A percentile compares a stretch with the other conserved stretches of the same genome.
Conservation (phyloP, 2,888 invertebrate genomes). For the Cataglyphis cursor region DNA sequence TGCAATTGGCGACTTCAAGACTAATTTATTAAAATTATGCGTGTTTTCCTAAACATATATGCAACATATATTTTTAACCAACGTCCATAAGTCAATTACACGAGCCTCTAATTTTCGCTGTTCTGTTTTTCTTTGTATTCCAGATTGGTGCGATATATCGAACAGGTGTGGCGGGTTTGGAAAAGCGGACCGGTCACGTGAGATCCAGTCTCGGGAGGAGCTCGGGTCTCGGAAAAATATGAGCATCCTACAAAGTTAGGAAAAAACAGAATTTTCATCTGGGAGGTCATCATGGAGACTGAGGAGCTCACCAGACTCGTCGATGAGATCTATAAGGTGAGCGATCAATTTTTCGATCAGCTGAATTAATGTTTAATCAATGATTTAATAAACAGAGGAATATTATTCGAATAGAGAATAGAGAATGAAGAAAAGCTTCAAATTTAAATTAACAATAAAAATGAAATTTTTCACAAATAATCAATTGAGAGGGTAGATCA, state of each 20-base stretch:
- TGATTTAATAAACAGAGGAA: not conserved
- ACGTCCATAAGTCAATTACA: not conserved
- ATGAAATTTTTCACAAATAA: not conserved
- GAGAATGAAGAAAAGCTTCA: not conserved
- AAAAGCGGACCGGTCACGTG: conserved; percentile 80
- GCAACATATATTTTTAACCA: not conserved
- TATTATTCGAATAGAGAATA: not conserved
- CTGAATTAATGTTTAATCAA: conserved; percentile 6
- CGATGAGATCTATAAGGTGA: conserved; percentile 96
- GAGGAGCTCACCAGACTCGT: conserved; percentile 96
- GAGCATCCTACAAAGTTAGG: conserved; percentile 82
- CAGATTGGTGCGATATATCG: conserved; percentile 57
- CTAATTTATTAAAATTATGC: not conserved
- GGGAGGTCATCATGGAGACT: conserved; percentile 90
- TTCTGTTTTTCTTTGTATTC: conserved; percentile 40
- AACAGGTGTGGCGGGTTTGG: conserved; percentile 58
- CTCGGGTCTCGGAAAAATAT: conserved; percentile 78
- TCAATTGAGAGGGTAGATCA: not conserved
- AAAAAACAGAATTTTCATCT: conserved; percentile 71
- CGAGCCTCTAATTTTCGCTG: not conserved
- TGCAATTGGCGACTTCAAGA: not conserved
- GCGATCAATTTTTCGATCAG: conserved; percentile 14
- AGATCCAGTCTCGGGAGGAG: conserved; percentile 77
- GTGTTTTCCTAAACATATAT: not conserved
- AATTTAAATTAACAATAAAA: not conserved